Base-by-base conservation (phyloP, 37 sponge, comb jelly and placozoan species). In the Cliona cf. orientalis region DNA sequence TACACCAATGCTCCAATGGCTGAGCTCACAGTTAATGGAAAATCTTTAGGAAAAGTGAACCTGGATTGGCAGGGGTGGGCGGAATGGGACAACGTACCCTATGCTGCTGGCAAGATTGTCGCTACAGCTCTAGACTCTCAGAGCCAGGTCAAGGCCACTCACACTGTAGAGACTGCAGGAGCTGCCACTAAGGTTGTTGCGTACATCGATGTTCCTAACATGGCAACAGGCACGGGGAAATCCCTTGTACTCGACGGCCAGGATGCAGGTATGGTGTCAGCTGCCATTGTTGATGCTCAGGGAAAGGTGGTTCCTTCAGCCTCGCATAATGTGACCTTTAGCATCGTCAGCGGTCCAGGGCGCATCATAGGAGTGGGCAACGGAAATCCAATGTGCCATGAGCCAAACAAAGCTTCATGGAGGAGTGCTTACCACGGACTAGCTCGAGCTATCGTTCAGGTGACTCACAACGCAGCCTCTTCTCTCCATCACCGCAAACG, bases 361-460 rank as follows among this genome's bases (percentile, higher is more conserved):
- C 72, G 82, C 6, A 80, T 87, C 38, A 80, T 87, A 3, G 88
- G 88, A 29, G 88, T 87, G 23, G 88, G 88, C 2, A 87, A 87
- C 59, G 88, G 88, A n/a, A 42, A 87, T 38, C 88, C 88, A 34
- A 7, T 77, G 21, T 87, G 88, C 46, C 88, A 87, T 49, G 88
- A 87, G 75, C 81, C 88, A 21, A 87, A 87, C 61, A 55, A 80
- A 31, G 88, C 82, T n/a, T 32, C 88, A 41, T 87, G 81, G 81
- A 60, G 88, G 61, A 87, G 82, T 87, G 88, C 88, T 29, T 87
- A 87, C 62, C 88, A 87, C 59, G 88, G 88, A 19, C 43, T 87
- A 39, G 88, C 75, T 66, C 81, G 88, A 17, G 88, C 58, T 3
- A 66, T 87, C 5, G 43, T 87, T 42, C 88, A 87, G 64, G 81